Evolutionary conservation across 2,113 vertebrate species (phyloP), one percentile per base, ranked within the genome.

Genomic region (Carassius auratus): DNA sequence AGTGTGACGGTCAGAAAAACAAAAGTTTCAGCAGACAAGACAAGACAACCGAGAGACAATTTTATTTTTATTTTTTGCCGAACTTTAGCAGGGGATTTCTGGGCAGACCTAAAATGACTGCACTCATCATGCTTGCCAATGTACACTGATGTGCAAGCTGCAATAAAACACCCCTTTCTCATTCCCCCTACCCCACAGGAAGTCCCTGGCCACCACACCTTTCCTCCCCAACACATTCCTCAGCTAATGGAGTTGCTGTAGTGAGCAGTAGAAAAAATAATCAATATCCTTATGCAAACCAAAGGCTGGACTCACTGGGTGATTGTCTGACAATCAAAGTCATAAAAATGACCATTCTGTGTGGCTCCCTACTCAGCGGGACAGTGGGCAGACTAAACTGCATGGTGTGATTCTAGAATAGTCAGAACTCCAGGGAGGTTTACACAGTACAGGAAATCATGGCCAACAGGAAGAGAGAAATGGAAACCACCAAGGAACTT

Each of bases 171-270:
- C 14, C 68, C 30, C n/a, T 33, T 75, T 23, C 66, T 42, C 33
- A 23, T 68, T 26, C 64, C 26, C 57, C 42, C 50, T 9, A 69
- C 83, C 86, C 86, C 88, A 87, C 88, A 87, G 93, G 94, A 94
- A 93, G 92, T 85, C 0, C 68, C 89, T 68, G 83, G 38, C 0
- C 68, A 90, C 89, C 93, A 93, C 94, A 93, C 94, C 94, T 95
- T 94, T 94, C 93, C 94, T 93, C 90, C 76, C 48, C 23, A 69
- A 66, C 73, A 80, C 78, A 80, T 91, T 92, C 87, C 86, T 68
- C 42, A 71, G 36, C 77, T 87, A 91, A 90, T 86, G 85, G 42
- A 79, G 26, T 26, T 77, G 80, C 36, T 84, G 50, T 42, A 23
- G 50, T 10, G 19, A 81, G 55, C 36, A 76, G 42, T 42, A 76